phyloP scores from a whole-genome alignment of 2,797 vertebrate genomes.

The Natrix natrix region DNA sequence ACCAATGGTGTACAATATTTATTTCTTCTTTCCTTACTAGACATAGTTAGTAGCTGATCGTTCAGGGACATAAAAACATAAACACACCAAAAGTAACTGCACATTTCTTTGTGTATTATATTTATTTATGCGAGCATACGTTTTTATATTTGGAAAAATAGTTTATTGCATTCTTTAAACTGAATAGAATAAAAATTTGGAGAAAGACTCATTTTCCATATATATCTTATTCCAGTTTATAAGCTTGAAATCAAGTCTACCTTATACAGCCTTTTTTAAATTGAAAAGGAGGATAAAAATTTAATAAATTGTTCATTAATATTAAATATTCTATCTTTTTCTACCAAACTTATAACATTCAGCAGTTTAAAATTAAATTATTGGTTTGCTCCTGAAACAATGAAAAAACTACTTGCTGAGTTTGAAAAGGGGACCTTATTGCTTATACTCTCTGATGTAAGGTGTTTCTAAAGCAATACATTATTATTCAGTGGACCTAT shows the following conservation, averaged over 20 bases:
- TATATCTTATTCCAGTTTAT: neutral
- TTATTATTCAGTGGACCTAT: conserved; percentile 36
- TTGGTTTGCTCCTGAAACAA: neutral
- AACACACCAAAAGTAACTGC: neutral
- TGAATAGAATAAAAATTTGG: neutral
- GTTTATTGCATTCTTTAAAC: neutral
- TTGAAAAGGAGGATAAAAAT: neutral
- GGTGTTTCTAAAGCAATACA: conserved; percentile 9
- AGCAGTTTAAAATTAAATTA: neutral
- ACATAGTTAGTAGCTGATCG: neutral
- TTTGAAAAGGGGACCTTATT: neutral
- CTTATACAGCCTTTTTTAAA: neutral
- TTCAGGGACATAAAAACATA: neutral
- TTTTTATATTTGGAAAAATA: neutral
- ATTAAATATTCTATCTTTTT: neutral
- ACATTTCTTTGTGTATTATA: neutral
- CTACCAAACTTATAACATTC: neutral
- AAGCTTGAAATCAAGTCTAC: neutral
- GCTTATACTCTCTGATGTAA: neutral
- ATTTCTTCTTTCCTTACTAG: neutral
- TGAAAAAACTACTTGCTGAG: neutral
- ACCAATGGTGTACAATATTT: neutral
- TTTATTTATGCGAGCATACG: neutral
- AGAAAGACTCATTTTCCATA: neutral
- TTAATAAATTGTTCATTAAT: neutral